These are phyloP conservation scores for Littorina saxatilis DNA, from an alignment of 1,140 invertebrate genomes.

Conservation along the genomic window DNA sequence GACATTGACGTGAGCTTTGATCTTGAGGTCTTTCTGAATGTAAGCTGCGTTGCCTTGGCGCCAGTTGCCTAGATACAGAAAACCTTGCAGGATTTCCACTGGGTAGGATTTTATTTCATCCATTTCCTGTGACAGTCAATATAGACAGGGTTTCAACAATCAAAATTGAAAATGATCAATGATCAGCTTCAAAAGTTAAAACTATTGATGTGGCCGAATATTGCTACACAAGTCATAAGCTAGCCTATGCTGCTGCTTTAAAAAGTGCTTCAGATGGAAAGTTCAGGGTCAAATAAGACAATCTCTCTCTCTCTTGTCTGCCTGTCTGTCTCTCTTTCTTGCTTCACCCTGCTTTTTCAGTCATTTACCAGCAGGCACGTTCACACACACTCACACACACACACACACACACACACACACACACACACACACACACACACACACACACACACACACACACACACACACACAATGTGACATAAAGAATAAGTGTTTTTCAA, in stretches of 20 bases:
- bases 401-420: slow-evolving; percentile 16
- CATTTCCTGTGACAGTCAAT: slow-evolving; percentile 72
- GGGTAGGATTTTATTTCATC: slow-evolving; percentile 74
- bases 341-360: too few species aligned
- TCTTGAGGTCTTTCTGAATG: slow-evolving; percentile 74
- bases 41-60: slow-evolving; percentile 71
- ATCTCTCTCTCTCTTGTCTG: too few species aligned
- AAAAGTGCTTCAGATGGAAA: too few species aligned
- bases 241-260: too few species aligned
- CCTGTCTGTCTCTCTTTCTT: too few species aligned
- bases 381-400: background rate
- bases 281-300: too few species aligned
- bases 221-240: too few species aligned
- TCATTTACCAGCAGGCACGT: background rate
- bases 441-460: slow-evolving; percentile 21
- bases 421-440: slow-evolving; percentile 6
- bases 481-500: too few species aligned
- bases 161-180: background rate
- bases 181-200: too few species aligned
- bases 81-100: slow-evolving; percentile 71
- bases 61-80: slow-evolving; percentile 73
- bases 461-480: slow-evolving; percentile 39
- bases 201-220: too few species aligned
- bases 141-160: slow-evolving; percentile 21
- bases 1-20: slow-evolving; percentile 73